Evolutionary conservation across 2,888 invertebrate genomes (phyloP).

Genomic region (Drosophila stalkeri): DNA sequence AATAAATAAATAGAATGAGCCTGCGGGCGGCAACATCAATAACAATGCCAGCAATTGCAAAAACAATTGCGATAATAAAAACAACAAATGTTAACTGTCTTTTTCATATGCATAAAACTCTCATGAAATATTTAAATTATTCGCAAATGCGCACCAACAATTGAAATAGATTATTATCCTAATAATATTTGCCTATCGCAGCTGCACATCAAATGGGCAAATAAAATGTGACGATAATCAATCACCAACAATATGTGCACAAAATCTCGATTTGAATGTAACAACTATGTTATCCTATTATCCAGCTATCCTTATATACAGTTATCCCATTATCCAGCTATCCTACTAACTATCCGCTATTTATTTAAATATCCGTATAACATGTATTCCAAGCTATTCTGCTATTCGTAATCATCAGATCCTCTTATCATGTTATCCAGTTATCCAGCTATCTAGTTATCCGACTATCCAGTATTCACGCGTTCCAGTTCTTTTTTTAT

Average conservation of each 20-base stretch:
- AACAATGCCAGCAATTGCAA: conserved; percentile 17
- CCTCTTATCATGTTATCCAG: neutral
- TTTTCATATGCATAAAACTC: conserved; percentile 52
- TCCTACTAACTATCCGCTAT: no score
- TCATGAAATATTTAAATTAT: conserved; percentile 50
- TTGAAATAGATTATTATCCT: conserved; percentile 42
- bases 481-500: no score
- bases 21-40: conserved; percentile 9
- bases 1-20: conserved; percentile 54
- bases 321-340: no score
- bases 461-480: neutral
- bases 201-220: no score
- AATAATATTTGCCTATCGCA: conserved; percentile 25
- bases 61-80: conserved; percentile 26
- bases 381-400: no score
- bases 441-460: neutral
- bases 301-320: no score
- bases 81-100: conserved; percentile 31
- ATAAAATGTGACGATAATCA: neutral
- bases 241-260: neutral
- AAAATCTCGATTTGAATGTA: neutral
- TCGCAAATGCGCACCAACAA: conserved; percentile 25
- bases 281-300: neutral
- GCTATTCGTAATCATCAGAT: no score
- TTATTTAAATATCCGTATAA: no score